Base-by-base conservation (phyloP, 2,113 vertebrate genomes). In the Malurus elegans region DNA sequence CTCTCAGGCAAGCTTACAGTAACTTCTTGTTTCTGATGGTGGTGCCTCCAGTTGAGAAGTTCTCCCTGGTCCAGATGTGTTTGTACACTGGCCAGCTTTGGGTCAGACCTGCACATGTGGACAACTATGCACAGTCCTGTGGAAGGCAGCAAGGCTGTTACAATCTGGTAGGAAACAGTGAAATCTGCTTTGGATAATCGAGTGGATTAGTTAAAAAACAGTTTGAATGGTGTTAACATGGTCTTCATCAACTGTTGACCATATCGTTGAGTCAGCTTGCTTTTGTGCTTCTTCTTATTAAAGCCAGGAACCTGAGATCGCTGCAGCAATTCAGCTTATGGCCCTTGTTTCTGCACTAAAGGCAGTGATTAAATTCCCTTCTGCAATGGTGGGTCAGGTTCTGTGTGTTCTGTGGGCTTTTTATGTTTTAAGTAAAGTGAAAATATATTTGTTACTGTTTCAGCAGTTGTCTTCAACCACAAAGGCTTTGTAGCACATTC, bases 401-500 rank as follows among this genome's bases (percentile, higher is more conserved):
- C 56, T 73, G 12, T 88, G 47, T 76, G 60, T 65, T 95, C 69
- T 65, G 19, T 2, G 7, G 67, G 31, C 29, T 44, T 93, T 53
- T 66, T 61, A 9, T 67, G 74, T 90, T 93, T 21, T 90, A 94
- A 76, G 28, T n/a, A 38, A 83, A 79, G 44, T 93, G 62, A 78
- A 91, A 93, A 78, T 86, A 71, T 28, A 50, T 67, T 95, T 88
- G 26, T 81, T 96, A 80, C 36, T 54, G 82, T 23, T 92, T 56
- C 42, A 62, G 48, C 71, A 86, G 31, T 86, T 90, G 86, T 47
- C 93, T 76, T 93, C 56, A 32, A 73, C 62, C 75, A 64, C 42
- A 89, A 23, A 91, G 67, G 31, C 70, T 96, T 90, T 84, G 38
- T 83, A 92, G 75, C 31, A 45, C 79, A 60, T 93, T 96, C 74